phyloP scores from a whole-genome alignment of 2,888 invertebrate genomes.

The Zaprionus bogoriensis region DNA sequence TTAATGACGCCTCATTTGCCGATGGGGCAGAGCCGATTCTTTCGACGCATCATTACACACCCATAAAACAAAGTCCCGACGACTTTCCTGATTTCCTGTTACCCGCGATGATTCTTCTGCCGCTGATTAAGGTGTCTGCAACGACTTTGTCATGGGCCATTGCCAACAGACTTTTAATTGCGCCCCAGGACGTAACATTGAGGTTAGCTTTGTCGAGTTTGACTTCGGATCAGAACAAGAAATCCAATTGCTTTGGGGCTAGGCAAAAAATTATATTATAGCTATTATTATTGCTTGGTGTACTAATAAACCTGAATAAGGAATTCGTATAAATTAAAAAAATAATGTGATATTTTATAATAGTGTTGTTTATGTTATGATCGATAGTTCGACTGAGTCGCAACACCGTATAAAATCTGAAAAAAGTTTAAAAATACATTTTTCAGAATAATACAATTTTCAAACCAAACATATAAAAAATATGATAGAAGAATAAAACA shows the following conservation, averaged over 20 bases:
- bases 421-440: too few species aligned
- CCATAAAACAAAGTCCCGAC: constrained; percentile 37
- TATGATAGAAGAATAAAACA: too few species aligned
- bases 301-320: too few species aligned
- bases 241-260: background rate
- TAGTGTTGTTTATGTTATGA: too few species aligned
- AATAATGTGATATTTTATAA: too few species aligned
- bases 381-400: too few species aligned
- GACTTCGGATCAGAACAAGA: background rate
- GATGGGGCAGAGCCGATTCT: constrained; percentile 53
- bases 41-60: constrained; percentile 69
- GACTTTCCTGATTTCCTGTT: background rate
- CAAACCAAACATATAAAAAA: too few species aligned
- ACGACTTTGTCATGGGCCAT: constrained; percentile 26
- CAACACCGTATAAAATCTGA: too few species aligned
- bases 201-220: background rate
- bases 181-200: constrained; percentile 25
- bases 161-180: constrained; percentile 58
- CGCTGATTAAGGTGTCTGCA: constrained; percentile 14
- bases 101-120: background rate
- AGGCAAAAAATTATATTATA: too few species aligned
- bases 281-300: too few species aligned
- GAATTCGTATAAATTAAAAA: too few species aligned
- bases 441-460: too few species aligned
- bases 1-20: constrained; percentile 72